phyloP scores from a whole-genome alignment of 2,113 vertebrate species.

The Setophaga coronata region DNA sequence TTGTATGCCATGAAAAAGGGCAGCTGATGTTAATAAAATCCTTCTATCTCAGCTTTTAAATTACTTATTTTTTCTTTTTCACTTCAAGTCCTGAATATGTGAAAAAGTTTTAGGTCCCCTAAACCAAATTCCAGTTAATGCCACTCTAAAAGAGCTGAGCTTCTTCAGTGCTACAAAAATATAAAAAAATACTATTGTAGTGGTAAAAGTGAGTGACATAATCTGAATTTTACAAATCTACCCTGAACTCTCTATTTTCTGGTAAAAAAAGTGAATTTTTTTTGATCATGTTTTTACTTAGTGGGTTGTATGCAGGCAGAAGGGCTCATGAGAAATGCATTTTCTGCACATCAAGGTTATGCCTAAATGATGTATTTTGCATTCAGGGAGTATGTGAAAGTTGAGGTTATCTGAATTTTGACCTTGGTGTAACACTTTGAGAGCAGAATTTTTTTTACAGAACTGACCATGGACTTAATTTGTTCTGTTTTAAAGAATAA shows the following conservation, averaged over 20 bases:
- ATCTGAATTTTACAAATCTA: neutral
- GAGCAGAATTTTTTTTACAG: neutral
- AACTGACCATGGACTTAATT: neutral
- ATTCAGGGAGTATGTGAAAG: neutral
- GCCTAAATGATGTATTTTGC: neutral
- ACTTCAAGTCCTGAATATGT: neutral
- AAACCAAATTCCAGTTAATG: neutral
- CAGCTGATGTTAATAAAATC: neutral
- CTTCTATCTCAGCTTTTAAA: neutral
- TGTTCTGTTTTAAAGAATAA: neutral
- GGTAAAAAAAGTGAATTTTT: accelerated
- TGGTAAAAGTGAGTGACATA: neutral
- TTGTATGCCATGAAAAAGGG: neutral
- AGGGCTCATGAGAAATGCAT: neutral
- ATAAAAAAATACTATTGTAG: neutral
- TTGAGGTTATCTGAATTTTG: neutral
- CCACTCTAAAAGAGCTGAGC: neutral
- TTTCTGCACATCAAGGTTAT: neutral
- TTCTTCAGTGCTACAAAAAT: neutral
- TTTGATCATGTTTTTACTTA: neutral
- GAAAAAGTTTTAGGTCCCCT: neutral
- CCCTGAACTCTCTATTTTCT: neutral
- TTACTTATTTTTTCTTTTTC: neutral
- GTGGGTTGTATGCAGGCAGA: neutral
- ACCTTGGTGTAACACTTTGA: neutral